Conservation (phyloP, 2,888 invertebrate genomes). For the Entomobrya multifasciata region DNA sequence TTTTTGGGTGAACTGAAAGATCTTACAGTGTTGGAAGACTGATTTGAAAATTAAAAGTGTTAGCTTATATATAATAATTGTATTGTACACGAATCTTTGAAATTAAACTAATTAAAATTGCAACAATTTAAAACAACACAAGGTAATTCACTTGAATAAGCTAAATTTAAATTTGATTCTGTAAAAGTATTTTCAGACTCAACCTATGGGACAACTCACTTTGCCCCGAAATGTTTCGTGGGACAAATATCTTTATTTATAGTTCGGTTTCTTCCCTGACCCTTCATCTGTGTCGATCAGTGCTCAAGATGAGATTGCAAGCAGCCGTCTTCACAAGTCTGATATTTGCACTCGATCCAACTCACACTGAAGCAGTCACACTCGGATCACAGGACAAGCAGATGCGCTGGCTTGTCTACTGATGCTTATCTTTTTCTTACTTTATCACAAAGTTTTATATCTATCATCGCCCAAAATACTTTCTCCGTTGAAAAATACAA, state of each 20-base stretch:
- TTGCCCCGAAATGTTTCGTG: conserved; percentile 89
- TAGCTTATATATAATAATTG: too few relatives aligned
- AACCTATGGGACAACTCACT: conserved; percentile 85
- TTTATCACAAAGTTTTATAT: conserved; percentile 87
- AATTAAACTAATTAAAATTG: too few relatives aligned
- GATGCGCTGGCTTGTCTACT: conserved; percentile 92
- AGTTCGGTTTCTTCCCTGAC: conserved; percentile 88
- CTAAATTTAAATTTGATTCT: too few relatives aligned
- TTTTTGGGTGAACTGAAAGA: too few relatives aligned
- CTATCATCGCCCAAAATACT: not conserved
- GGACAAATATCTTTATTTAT: conserved; percentile 89
- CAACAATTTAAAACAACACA: too few relatives aligned
- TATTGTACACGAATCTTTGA: too few relatives aligned
- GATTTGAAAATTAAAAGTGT: too few relatives aligned
- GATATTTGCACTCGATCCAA: conserved; percentile 92
- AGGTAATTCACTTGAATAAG: too few relatives aligned
- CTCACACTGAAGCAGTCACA: conserved; percentile 95
- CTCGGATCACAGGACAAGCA: conserved; percentile 93
- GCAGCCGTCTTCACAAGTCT: conserved; percentile 88
- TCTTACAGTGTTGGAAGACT: too few relatives aligned
- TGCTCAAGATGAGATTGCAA: conserved; percentile 86
- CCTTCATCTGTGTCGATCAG: conserved; percentile 85
- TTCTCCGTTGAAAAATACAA: too few relatives aligned
- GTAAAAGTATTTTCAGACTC: too few relatives aligned
- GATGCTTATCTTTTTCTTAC: conserved; percentile 89